Evolutionary conservation across 1,140 invertebrate genomes (phyloP), one percentile per base, ranked within the genome.

Genomic region (Heterodera carotae): DNA sequence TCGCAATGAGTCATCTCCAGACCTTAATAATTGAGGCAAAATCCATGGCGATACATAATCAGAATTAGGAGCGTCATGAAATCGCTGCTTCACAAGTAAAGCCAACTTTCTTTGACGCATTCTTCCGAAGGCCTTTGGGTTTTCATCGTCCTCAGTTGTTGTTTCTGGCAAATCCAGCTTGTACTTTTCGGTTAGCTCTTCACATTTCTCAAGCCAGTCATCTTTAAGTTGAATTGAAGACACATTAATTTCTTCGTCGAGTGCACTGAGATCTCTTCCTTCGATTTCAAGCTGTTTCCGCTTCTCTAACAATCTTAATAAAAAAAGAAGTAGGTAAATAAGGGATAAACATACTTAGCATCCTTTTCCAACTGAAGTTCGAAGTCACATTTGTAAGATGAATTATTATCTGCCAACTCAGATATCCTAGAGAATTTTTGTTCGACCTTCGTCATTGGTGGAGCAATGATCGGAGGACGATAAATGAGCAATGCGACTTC

Each of bases 201-300:
- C 67, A 10, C 73, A 34, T 2, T 66, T 79, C 56, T 78, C 78
- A 12, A 22, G 43, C 85, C 85, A 85, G 36, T 85, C 85, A 39
- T 85, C 78, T 33, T 75, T 64, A 29, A 59, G 36, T 64, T 86
- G 71, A 18, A 72, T 39, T 56, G 77, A 78, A 22, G 84, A 82
- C 29, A 86, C 60, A 18, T 84, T 83, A 8, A 85, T 72, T 78
- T 85, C 69, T 43, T 83, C 86, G 31, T 87, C 86, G 25, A 85
- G 56, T 39, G 84, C 77, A 56, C 86, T 88, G 6, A 85, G 77
- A 69, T 87, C 86, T 64, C 85, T 85, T 60, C 84, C 84, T 69
- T 85, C 83, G 7, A 25, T 59, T 53, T 86, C 76, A 22, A 87
- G 48, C 48, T 86, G 48, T 10, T 72, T 62, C 34, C 86, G 80